phyloP scores from a whole-genome alignment of 2,888 invertebrate genomes.

The Scotopteryx bipunctaria region DNA sequence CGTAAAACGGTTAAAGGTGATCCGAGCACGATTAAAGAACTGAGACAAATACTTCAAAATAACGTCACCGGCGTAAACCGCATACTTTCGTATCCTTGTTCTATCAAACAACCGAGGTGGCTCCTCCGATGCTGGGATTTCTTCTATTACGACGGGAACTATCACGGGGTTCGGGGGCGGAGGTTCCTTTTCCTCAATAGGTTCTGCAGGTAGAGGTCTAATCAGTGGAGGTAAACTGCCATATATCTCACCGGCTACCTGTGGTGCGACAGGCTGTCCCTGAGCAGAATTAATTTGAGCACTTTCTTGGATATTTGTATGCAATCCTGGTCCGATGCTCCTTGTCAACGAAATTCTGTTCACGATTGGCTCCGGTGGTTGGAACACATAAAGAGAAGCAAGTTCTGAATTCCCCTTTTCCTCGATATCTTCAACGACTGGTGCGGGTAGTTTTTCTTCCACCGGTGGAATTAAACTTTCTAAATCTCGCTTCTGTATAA shows the following conservation, averaged over 20 bases:
- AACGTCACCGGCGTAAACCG: constrained; percentile 62
- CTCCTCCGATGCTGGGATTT: constrained; percentile 14
- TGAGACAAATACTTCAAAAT: constrained; percentile 61
- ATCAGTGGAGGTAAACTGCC: constrained; percentile 30
- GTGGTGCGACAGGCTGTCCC: neutral
- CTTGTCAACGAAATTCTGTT: constrained; percentile 16
- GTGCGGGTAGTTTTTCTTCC: constrained; percentile 34
- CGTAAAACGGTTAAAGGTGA: constrained; percentile 51
- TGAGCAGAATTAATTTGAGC: neutral
- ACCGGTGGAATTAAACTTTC: constrained; percentile 6
- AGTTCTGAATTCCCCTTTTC: constrained; percentile 29
- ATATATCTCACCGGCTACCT: constrained; percentile 10
- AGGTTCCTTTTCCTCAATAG: neutral
- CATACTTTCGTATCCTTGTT: constrained; percentile 52
- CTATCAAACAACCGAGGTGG: constrained; percentile 23
- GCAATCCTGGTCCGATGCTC: constrained; percentile 1
- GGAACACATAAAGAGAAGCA: constrained; percentile 22
- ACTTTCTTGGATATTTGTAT: constrained; percentile 9
- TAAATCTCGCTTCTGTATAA: constrained; percentile 41
- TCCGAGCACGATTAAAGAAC: constrained; percentile 56
- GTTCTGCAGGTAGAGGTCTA: constrained; percentile 8
- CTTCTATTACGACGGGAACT: constrained; percentile 12
- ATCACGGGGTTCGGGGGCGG: neutral
- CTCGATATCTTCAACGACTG: constrained; percentile 42
- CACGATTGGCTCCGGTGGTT: constrained; percentile 15